A percentile compares a stretch with the other conserved stretches of the same genome.
Evolutionary conservation across 2,888 invertebrate species (phyloP).

Genomic region (Epinotia demarniana): DNA sequence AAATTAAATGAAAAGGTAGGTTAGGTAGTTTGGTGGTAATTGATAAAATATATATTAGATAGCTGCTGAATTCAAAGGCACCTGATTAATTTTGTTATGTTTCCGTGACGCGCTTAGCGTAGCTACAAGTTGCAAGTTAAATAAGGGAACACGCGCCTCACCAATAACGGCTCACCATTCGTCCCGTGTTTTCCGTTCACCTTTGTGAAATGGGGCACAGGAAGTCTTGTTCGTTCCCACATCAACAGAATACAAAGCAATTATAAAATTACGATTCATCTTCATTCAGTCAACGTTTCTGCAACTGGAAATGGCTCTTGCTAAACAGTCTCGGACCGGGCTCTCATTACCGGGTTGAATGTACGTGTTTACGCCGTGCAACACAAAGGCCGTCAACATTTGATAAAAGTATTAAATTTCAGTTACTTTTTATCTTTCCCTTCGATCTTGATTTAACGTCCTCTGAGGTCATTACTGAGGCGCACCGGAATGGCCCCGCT

Average conservation of each 20-base stretch:
- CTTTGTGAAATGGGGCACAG: too few relatives aligned
- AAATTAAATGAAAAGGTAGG: too few relatives aligned
- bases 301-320: not conserved
- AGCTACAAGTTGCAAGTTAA: too few relatives aligned
- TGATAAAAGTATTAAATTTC: constrained; percentile 79
- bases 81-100: too few relatives aligned
- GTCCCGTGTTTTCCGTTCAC: too few relatives aligned
- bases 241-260: not conserved
- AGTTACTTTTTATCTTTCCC: constrained; percentile 77
- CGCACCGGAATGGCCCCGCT: constrained; percentile 80
- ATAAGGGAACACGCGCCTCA: too few relatives aligned
- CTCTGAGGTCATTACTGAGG: constrained; percentile 82
- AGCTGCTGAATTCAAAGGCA: too few relatives aligned
- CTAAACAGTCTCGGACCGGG: not conserved
- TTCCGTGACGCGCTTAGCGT: too few relatives aligned
- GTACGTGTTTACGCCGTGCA: constrained; percentile 40
- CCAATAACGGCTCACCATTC: too few relatives aligned
- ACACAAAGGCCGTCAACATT: constrained; percentile 70
- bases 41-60: too few relatives aligned
- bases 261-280: not conserved
- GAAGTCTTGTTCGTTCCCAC: not conserved
- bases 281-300: not conserved
- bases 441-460: constrained; percentile 83
- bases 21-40: too few relatives aligned
- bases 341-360: not conserved